Percentiles rank a stretch among this genome's conserved stretches.
phyloP scores from a whole-genome alignment of 37 sponge, comb jelly and placozoan genomes.

The Ephydatia muelleri region DNA sequence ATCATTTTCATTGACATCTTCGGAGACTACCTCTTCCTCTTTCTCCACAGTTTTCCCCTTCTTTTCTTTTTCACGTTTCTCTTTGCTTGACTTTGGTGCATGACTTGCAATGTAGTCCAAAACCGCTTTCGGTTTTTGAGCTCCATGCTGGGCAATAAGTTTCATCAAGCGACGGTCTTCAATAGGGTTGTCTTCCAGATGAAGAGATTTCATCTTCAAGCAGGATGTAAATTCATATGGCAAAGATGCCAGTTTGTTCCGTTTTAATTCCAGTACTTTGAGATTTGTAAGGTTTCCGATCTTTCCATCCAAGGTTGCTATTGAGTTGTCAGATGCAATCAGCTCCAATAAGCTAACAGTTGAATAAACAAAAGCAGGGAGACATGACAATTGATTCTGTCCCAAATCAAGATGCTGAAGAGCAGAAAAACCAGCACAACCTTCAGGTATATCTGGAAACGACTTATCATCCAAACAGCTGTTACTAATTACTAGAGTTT shows the following conservation, averaged over 20 bases:
- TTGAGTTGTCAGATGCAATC: conserved; percentile 49
- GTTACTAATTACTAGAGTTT: conserved; percentile 62
- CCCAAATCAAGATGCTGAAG: conserved; percentile 68
- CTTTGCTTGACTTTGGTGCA: conserved; percentile 6
- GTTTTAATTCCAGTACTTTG: conserved; percentile 49
- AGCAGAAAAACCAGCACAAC: conserved; percentile 27
- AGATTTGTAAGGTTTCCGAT: conserved; percentile 27
- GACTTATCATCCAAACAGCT: conserved; percentile 63
- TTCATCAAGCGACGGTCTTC: conserved; percentile 77
- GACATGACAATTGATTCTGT: conserved; percentile 46
- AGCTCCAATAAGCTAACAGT: conserved; percentile 49
- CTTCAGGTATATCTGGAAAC: conserved; percentile 28
- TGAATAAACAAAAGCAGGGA: conserved; percentile 54
- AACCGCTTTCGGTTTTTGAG: conserved; percentile 80
- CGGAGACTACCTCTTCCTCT: neutral
- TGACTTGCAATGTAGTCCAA: conserved; percentile 77
- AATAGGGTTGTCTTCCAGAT: conserved; percentile 76
- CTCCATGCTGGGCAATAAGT: conserved; percentile 80
- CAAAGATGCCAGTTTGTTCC: conserved; percentile 56
- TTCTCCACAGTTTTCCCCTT: conserved; percentile 26
- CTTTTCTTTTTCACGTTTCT: conserved; percentile 17
- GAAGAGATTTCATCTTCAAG: conserved; percentile 58
- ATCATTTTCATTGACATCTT: conserved; percentile 35
- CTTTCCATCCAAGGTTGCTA: conserved; percentile 17
- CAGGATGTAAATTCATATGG: conserved; percentile 77